Conservation (phyloP, 2,797 vertebrate genomes). For the Pseudomugil tenellus region DNA sequence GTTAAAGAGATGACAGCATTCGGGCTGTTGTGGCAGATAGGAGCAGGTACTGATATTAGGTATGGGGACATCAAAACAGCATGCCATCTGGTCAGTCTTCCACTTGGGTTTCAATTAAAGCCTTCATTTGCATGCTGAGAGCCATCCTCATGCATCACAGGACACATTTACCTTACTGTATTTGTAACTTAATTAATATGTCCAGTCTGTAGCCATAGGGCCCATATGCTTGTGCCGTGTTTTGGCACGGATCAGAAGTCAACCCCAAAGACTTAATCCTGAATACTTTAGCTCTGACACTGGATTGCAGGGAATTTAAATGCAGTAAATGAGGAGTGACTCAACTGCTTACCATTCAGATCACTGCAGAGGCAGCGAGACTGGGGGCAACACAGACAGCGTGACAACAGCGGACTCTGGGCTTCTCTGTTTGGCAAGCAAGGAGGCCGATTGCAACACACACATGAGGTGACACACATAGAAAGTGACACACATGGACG, state of each 20-base stretch:
- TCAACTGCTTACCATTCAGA: slow-evolving; percentile 69
- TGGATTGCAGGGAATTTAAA: slow-evolving; percentile 61
- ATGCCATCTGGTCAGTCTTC: slow-evolving; percentile 73
- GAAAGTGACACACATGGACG: slow-evolving; percentile 40
- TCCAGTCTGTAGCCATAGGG: slow-evolving; percentile 50
- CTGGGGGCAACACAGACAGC: slow-evolving; percentile 68
- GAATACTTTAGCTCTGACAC: slow-evolving; percentile 54
- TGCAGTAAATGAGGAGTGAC: slow-evolving; percentile 63
- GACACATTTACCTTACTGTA: slow-evolving; percentile 36
- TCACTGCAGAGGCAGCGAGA: slow-evolving; percentile 55
- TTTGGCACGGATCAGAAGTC: slow-evolving; percentile 46
- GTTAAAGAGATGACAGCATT: slow-evolving; percentile 45
- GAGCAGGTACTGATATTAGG: slow-evolving; percentile 67
- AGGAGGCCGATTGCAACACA: slow-evolving; percentile 28
- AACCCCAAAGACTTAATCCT: slow-evolving; percentile 48
- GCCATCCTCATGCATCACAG: slow-evolving; percentile 71
- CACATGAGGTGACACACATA: slow-evolving; percentile 22
- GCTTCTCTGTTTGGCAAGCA: slow-evolving; percentile 57
- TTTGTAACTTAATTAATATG: slow-evolving; percentile 70
- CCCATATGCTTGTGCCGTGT: slow-evolving; percentile 53
- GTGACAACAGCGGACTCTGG: slow-evolving; percentile 61
- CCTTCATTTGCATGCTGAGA: slow-evolving; percentile 72
- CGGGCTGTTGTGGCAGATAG: slow-evolving; percentile 48
- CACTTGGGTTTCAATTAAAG: slow-evolving; percentile 70
- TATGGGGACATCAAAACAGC: slow-evolving; percentile 62